Evolutionary conservation across 1,140 invertebrate species (phyloP), one percentile per base, ranked within the genome.

Genomic region (Ceratitis capitata): DNA sequence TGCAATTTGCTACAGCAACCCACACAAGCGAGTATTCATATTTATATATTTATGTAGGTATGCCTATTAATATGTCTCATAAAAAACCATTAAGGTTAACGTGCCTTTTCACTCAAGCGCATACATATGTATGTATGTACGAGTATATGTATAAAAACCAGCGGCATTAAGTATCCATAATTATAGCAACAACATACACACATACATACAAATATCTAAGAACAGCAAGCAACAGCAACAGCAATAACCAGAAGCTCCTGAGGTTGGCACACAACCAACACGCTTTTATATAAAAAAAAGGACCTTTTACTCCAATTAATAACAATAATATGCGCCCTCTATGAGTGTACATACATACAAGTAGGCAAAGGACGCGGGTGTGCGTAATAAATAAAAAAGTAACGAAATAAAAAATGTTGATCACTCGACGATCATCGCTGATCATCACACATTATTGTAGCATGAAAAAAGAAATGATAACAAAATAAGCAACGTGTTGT

Each of bases 381-480:
- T 47, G 14, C 42, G n/a, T 35, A 78, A 39, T 32, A 35, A 64
- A 64, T 12, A 64, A 61, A 32, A 64, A 64, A 64, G 0, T 64
- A 26, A 74, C 45, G 29, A 23, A 78, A 78, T 78, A 23, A 45
- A 78, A 64, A 35, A 69, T 69, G 32, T 69, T 69, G 61, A 69
- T 19, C 69, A 39, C 19, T 78, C 6, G 12, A 45, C 45, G 42
- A 78, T 78, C 39, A 45, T 19, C 69, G n/a, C n/a, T n/a, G 69
- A 47, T 47, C 69, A 78, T 78, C 69, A 78, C 69, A 78, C 69
- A 45, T 78, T 45, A 47, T 78, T 78, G 69, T 45, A 9, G 69
- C 29, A 74, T 4, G 1, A 64, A 5, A 61, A 23, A n/a, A n/a
- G 0, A 29, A 10, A 10, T 29, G 23, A 26, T 61, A 0, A n/a